Evolutionary conservation across 2,888 invertebrate genomes (phyloP), one percentile per base, ranked within the genome.

Genomic region (Andrena marginata): DNA sequence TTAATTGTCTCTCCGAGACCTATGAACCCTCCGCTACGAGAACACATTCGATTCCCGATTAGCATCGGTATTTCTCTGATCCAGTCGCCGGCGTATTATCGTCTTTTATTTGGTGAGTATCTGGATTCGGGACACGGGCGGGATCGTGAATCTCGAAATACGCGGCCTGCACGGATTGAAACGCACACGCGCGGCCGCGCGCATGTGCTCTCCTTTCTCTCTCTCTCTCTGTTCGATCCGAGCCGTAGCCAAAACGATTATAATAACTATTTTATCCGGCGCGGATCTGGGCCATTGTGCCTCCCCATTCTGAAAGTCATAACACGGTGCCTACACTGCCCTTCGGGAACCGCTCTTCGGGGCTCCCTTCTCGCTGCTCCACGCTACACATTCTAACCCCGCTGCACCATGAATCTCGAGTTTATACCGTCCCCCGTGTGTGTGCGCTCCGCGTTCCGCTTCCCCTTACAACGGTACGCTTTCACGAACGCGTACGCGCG

Each of bases 181-280:
- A 62, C 56, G 62, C 65, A 71, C 71, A 68, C 67, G 51, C 51
- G 56, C 65, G 68, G 64, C 60, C 65, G 51, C 51, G 59, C 10
- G 2, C 49, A 51, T 68, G 48, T 59, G 26, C 51, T 13, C n/a
- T 31, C 68, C 42, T 54, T 35, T 72, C 67, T 72, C 67, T 77
- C 59, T 72, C 67, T 72, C 67, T 77, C 59, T 20, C 60, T 75
- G 51, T 72, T 88, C 87, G 84, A 87, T 87, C 79, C 74, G 69
- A 63, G 80, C 87, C 91, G 89, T 88, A 89, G 89, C 90, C 91
- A 92, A 92, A 92, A 93, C 92, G 93, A 93, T 93, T 93, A 93
- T 94, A 94, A 94, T 93, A 93, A 93, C 93, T 93, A 94, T 93
- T 94, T 94, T 94, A 94, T 94, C 94, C 92, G 91, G 91, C 91